These are phyloP conservation scores for Capromys pilorides DNA, from an alignment of 2,797 vertebrate genomes.

Conservation along the genomic window DNA sequence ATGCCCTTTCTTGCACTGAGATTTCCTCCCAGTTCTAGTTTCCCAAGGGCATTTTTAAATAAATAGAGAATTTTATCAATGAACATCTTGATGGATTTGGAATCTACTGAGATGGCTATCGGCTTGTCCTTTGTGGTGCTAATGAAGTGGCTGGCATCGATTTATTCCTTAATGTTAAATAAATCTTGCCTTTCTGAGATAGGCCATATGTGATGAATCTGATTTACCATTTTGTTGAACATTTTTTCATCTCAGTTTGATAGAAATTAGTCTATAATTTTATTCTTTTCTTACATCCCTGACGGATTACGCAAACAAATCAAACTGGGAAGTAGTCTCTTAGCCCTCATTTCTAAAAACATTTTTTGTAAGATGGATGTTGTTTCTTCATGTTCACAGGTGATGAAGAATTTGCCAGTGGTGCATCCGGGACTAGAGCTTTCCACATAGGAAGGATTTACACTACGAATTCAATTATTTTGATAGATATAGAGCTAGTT, in stretches of 20 bases:
- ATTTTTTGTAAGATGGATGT: neutral
- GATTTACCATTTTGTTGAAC: neutral
- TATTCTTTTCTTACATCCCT: neutral
- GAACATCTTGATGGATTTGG: neutral
- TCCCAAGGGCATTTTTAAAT: neutral
- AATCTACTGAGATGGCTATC: neutral
- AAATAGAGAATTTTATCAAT: neutral
- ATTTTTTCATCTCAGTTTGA: constrained; percentile 22
- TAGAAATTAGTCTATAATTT: constrained; percentile 39
- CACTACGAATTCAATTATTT: constrained; percentile 45
- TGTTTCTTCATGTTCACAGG: neutral
- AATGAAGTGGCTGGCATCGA: neutral
- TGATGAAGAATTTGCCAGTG: neutral
- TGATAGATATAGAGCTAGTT: neutral
- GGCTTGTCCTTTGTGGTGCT: neutral
- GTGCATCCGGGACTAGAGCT: neutral
- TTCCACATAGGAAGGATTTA: neutral
- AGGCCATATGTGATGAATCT: neutral
- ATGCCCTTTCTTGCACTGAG: neutral
- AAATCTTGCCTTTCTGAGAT: neutral
- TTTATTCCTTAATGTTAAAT: constrained; percentile 3
- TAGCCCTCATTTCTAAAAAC: neutral
- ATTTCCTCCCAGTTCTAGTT: neutral
- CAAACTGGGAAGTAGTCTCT: neutral
- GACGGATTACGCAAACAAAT: neutral